phyloP scores from a whole-genome alignment of 2,113 vertebrate genomes.

The Brachyhypopomus occidentalis region DNA sequence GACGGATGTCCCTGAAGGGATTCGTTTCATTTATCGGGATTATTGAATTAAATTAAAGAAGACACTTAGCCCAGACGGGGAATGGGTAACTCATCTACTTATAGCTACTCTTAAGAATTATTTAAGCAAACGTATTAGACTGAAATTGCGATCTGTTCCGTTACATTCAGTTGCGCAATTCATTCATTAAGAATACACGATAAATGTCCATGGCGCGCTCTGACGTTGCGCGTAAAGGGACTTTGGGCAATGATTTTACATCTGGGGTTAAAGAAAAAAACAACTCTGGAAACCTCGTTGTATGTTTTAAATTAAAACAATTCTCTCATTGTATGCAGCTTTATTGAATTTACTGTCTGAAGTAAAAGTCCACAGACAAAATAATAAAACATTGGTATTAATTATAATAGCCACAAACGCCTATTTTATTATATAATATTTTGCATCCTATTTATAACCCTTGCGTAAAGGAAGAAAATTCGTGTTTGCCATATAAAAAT shows the following conservation, averaged over 20 bases:
- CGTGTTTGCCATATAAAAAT: neutral
- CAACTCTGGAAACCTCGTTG: slow-evolving; percentile 59
- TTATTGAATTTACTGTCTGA: neutral
- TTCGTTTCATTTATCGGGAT: slow-evolving; percentile 85
- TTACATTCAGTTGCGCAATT: slow-evolving; percentile 68
- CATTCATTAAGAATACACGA: slow-evolving; percentile 61
- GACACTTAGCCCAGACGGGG: slow-evolving; percentile 76
- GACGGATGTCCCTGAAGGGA: slow-evolving; percentile 82
- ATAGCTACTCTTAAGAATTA: slow-evolving; percentile 73
- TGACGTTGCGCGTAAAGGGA: too few species aligned
- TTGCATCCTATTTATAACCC: too few species aligned
- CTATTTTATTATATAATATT: too few species aligned
- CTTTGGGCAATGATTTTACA: slow-evolving; percentile 62
- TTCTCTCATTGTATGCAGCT: neutral
- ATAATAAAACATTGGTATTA: neutral
- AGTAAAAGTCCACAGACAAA: neutral
- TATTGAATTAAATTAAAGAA: slow-evolving; percentile 87
- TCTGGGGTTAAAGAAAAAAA: slow-evolving; percentile 62
- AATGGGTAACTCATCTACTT: slow-evolving; percentile 75
- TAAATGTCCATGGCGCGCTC: slow-evolving; percentile 64
- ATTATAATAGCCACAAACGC: too few species aligned
- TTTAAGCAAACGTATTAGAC: slow-evolving; percentile 75
- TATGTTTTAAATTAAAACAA: slow-evolving; percentile 51
- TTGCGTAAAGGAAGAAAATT: neutral
- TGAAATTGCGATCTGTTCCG: slow-evolving; percentile 68